Conservation (phyloP, 2,888 invertebrate species). For the Chironomus tentans region DNA sequence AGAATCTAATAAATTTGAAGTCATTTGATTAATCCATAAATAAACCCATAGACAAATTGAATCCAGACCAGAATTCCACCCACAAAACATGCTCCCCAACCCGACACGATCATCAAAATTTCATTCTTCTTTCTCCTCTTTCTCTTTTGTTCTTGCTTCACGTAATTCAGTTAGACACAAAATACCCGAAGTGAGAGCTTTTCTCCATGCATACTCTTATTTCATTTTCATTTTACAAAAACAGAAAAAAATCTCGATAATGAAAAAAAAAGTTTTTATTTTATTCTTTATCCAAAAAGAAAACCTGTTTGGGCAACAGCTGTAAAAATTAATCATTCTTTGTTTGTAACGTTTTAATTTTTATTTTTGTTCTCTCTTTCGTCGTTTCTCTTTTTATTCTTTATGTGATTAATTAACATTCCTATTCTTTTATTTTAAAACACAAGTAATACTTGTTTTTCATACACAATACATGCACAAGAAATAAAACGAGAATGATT, state of each 20-base stretch:
- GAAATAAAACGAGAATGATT: too few relatives aligned
- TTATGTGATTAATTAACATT: slow-evolving; percentile 19
- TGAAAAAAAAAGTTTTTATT: background rate
- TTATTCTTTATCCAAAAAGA: background rate
- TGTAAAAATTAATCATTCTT: slow-evolving; percentile 26
- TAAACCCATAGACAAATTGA: too few relatives aligned
- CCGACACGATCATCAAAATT: background rate
- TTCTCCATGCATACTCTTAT: too few relatives aligned
- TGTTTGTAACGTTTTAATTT: slow-evolving; percentile 22
- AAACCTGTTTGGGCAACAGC: slow-evolving; percentile 18
- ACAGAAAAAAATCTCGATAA: slow-evolving; percentile 5
- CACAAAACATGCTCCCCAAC: background rate
- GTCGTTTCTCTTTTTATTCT: background rate
- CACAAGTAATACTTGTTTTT: background rate
- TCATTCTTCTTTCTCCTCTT: background rate
- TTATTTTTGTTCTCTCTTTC: background rate
- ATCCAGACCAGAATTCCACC: too few relatives aligned
- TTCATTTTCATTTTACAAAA: background rate
- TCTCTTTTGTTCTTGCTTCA: too few relatives aligned
- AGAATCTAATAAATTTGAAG: too few relatives aligned
- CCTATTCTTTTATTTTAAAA: background rate
- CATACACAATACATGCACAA: too few relatives aligned
- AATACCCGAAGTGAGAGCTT: too few relatives aligned
- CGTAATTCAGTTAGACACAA: background rate
- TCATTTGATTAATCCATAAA: too few relatives aligned